phyloP scores from a whole-genome alignment of 2,113 vertebrate species.

The Dromas ardeola region DNA sequence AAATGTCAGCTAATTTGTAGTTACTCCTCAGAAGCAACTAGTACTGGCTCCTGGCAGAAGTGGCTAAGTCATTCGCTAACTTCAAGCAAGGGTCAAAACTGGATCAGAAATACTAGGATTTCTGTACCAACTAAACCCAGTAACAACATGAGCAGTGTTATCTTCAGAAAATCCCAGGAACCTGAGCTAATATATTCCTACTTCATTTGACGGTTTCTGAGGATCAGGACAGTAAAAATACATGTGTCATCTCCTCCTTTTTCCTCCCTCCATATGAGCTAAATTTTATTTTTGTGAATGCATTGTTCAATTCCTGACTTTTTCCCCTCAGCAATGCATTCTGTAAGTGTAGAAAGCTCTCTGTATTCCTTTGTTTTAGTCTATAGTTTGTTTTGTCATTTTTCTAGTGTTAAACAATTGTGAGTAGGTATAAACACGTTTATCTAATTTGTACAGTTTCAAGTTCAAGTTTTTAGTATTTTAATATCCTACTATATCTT shows the following conservation, averaged over 20 bases:
- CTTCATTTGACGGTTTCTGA: neutral
- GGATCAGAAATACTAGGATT: neutral
- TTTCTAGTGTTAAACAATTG: neutral
- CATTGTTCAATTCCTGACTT: neutral
- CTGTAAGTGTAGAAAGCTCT: neutral
- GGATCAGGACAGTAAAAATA: neutral
- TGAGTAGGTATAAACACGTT: neutral
- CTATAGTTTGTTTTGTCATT: neutral
- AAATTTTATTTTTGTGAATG: neutral
- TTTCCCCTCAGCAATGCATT: neutral
- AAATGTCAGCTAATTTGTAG: neutral
- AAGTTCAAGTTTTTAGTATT: neutral
- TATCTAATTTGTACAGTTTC: neutral
- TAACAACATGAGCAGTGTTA: neutral
- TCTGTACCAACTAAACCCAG: neutral
- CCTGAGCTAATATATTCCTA: neutral
- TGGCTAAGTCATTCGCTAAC: neutral
- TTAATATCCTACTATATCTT: neutral
- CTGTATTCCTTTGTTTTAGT: neutral
- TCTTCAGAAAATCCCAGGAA: neutral
- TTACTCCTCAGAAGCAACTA: neutral
- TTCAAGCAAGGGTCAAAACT: neutral
- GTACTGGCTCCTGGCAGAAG: neutral
- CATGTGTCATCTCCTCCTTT: neutral
- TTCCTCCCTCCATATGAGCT: neutral